Conservation (phyloP, 2,888 invertebrate species). For the Diploptera punctata region DNA sequence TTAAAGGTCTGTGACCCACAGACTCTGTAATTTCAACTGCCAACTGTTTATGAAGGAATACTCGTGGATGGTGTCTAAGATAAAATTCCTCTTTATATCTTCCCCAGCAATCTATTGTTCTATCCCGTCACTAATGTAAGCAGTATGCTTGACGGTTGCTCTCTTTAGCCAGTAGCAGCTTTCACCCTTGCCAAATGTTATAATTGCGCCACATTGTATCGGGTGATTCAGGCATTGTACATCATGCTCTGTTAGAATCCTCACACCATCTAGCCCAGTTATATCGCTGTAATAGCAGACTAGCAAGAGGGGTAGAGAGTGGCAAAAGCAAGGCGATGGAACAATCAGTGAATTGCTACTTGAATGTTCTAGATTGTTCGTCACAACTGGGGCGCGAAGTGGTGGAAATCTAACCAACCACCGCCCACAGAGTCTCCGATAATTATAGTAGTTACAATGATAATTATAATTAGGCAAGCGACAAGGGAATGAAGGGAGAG, state of each 20-base stretch:
- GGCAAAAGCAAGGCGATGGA: conserved; percentile 6
- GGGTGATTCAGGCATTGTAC: conserved; percentile 12
- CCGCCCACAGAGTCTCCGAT: not conserved
- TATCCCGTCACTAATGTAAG: not conserved
- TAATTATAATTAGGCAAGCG: conserved; percentile 6
- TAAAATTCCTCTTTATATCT: not conserved
- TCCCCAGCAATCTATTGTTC: not conserved
- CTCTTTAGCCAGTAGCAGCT: not conserved
- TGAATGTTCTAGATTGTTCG: conserved; percentile 18
- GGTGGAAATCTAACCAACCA: not conserved
- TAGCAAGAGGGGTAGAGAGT: not conserved
- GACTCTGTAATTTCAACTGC: no score
- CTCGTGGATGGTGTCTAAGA: not conserved
- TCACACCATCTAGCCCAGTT: not conserved
- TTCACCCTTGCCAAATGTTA: conserved; percentile 16
- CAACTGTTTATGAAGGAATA: not conserved
- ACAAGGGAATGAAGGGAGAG: not conserved
- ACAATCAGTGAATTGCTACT: conserved; percentile 30
- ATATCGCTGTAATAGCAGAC: conserved; percentile 6
- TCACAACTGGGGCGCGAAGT: conserved; percentile 16
- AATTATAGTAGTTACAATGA: conserved; percentile 12
- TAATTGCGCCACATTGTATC: conserved; percentile 17
- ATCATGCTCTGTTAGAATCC: not conserved
- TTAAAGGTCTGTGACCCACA: no score
- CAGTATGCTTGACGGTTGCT: not conserved